These are phyloP conservation scores for Chelon auratus DNA, from an alignment of 2,797 vertebrate species.

Conservation along the genomic window DNA sequence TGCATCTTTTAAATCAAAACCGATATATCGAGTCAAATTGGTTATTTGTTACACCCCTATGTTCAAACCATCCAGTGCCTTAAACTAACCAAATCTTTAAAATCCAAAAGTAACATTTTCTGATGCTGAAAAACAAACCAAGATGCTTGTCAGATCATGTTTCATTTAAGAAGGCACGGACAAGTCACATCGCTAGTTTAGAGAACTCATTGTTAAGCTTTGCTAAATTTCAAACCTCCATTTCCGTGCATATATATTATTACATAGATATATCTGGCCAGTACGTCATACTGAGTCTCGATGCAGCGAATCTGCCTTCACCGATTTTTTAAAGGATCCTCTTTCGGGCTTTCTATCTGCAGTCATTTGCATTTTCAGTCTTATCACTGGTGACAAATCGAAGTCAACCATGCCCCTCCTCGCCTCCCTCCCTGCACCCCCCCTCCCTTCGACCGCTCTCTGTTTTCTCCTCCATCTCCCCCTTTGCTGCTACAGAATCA, in stretches of 20 bases:
- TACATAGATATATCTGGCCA: neutral
- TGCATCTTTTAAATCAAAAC: no score
- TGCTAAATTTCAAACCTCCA: neutral
- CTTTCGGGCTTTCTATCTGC: constrained; percentile 19
- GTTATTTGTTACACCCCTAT: no score
- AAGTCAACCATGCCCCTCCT: constrained; percentile 25
- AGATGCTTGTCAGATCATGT: neutral
- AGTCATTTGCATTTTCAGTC: constrained; percentile 50
- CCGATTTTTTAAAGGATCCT: constrained; percentile 5
- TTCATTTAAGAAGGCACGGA: neutral
- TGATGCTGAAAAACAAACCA: no score
- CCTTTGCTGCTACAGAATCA: constrained; percentile 29
- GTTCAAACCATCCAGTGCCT: no score
- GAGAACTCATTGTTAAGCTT: neutral
- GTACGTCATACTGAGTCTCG: neutral
- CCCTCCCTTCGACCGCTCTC: neutral
- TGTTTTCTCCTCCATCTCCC: constrained; percentile 7
- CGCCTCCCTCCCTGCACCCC: neutral
- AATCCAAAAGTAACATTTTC: no score
- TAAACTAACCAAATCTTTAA: no score
- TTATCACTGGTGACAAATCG: constrained; percentile 35
- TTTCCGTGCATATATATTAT: neutral
- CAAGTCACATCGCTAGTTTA: neutral
- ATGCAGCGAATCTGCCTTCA: neutral
- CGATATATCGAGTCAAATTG: no score